Conservation (phyloP, 2,888 invertebrate species). For the Ophioninae sp. region DNA sequence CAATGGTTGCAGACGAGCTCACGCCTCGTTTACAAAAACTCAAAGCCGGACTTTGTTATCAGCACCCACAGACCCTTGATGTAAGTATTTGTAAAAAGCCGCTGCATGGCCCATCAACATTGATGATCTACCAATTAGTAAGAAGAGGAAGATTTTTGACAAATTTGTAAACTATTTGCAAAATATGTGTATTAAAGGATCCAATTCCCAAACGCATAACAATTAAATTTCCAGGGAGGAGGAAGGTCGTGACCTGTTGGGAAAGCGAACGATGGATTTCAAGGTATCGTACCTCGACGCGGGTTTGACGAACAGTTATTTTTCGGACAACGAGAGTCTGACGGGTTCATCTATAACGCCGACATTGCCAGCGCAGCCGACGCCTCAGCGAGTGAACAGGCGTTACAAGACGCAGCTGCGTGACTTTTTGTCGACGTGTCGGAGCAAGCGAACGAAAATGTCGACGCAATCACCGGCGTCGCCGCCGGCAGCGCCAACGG, state of each 20-base stretch:
- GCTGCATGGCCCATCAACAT: no score
- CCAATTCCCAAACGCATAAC: no score
- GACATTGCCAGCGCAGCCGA: conserved; percentile 83
- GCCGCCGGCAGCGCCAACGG: conserved; percentile 82
- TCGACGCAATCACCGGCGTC: conserved; percentile 83
- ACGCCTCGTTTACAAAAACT: conserved; percentile 98
- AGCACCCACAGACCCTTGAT: conserved; percentile 99
- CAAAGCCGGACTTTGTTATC: conserved; percentile 99
- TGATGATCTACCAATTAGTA: no score
- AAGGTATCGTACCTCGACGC: conserved; percentile 99
- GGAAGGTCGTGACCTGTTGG: conserved; percentile 97
- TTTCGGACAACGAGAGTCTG: conserved; percentile 92
- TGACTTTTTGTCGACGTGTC: conserved; percentile 95
- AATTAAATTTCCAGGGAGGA: conserved; percentile 89
- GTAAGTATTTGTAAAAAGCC: conserved; percentile 84
- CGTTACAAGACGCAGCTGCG: conserved; percentile 96
- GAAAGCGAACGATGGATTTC: conserved; percentile 99
- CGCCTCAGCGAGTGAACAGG: conserved; percentile 89
- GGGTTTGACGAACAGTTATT: conserved; percentile 94
- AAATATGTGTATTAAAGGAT: no score
- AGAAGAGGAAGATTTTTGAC: no score
- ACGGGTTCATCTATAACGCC: conserved; percentile 82
- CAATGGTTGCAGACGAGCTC: conserved; percentile 99
- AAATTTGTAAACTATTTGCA: no score
- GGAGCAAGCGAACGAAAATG: conserved; percentile 87